These are phyloP conservation scores for Bombyx huttoni DNA, from an alignment of 2,888 invertebrate species.

Conservation along the genomic window DNA sequence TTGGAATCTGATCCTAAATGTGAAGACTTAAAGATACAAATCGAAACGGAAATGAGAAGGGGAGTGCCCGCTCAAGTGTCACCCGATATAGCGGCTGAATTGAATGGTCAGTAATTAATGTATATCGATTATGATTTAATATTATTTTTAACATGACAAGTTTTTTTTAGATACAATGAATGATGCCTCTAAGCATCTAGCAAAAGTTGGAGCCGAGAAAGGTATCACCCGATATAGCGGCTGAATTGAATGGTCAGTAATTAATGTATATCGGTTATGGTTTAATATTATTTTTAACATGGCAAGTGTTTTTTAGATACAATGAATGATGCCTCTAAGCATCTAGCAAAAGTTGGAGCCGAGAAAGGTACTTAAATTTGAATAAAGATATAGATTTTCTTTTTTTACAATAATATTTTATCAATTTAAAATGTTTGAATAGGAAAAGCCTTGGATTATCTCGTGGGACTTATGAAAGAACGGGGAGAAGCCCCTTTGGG, in stretches of 20 bases:
- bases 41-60: conserved; percentile 27
- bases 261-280: not conserved
- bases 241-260: too few species aligned
- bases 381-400: not conserved
- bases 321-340: conserved; percentile 31
- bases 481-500: conserved; percentile 30
- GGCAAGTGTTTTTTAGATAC: conserved; percentile 20
- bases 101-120: conserved; percentile 21
- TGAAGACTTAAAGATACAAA: conserved; percentile 22
- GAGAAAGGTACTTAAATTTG: conserved; percentile 29
- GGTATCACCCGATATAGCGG: conserved; percentile 20
- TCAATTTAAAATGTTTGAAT: not conserved
- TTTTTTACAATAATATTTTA: too few species aligned
- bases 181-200: conserved; percentile 37
- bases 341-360: conserved; percentile 35
- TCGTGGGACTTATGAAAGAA: conserved; percentile 34
- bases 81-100: conserved; percentile 19
- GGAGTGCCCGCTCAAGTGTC: conserved; percentile 28
- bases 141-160: not conserved
- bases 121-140: not conserved
- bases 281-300: not conserved
- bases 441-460: conserved; percentile 37
- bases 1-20: conserved; percentile 21
- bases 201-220: conserved; percentile 33
- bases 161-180: conserved; percentile 27